Base-by-base conservation (phyloP, 1,140 invertebrate species). In the Phthorimaea operculella region DNA sequence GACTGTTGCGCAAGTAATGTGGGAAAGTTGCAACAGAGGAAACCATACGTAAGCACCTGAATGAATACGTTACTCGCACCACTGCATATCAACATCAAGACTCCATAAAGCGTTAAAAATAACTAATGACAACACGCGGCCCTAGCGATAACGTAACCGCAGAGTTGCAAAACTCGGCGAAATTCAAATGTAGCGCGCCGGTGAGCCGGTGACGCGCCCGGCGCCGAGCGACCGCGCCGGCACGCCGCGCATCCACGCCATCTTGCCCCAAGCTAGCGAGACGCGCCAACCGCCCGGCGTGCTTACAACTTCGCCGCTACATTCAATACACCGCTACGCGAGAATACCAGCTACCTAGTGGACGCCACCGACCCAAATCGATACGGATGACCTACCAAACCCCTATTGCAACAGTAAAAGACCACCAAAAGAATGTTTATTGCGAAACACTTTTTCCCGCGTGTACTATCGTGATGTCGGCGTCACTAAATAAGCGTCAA, bases 51-150 rank as follows among this genome's bases (percentile, higher is more conserved):
- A 68, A 64, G 63, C 59, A 50, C 28, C 55, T 74, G 55, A 72
- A 68, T 74, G 72, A 70, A 74, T 75, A 66, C 51, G 63, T 74
- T 71, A 68, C 60, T 71, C 66, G 69, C 69, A 71, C 66, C 65
- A 71, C 60, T 74, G 58, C 58, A 54, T 47, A 54, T 15, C 44
- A 28, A 16, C 33, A 18, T 16, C 16, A 49, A n/a, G 28, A 47
- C 44, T 47, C 51, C 59, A 52, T 60, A 55, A 72, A 73, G 66
- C 71, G 76, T 79, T 82, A 84, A 81, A 83, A 83, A 83, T 84
- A 84, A 83, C 75, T 79, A 81, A 77, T 84, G 81, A 84, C 78
- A 82, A 82, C 79, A 79, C 58, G 63, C 74, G 67, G 65, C 70
- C 68, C 68, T 75, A 64, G 56, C 68, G 21, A 79, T 82, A 84